Percentiles rank a stretch among this genome's conserved stretches.
Evolutionary conservation across 2,797 vertebrate species (phyloP).

Genomic region (Polyboroides typus): DNA sequence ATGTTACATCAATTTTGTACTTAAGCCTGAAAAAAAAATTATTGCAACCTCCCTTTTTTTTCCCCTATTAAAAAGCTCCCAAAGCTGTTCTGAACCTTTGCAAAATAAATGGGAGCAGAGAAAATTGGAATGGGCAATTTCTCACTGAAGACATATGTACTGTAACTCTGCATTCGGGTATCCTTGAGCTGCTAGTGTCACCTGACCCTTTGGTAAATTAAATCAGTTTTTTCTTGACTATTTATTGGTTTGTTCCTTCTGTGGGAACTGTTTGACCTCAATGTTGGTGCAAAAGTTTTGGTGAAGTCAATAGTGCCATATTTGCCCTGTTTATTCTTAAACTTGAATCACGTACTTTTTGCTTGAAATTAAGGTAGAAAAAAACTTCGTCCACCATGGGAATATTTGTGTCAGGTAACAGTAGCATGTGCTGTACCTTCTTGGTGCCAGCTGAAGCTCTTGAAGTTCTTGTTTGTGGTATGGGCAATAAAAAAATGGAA

Average conservation of each 20-base stretch:
- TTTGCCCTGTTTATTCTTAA: neutral
- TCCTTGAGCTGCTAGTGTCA: neutral
- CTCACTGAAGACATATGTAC: accelerated
- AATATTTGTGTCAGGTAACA: neutral
- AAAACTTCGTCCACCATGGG: neutral
- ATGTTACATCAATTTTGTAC: neutral
- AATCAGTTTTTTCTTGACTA: neutral
- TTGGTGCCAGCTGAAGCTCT: neutral
- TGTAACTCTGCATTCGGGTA: neutral
- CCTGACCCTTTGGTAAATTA: neutral
- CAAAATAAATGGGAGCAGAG: neutral
- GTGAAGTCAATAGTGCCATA: neutral
- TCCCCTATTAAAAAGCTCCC: neutral
- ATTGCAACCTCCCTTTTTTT: neutral
- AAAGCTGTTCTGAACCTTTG: neutral
- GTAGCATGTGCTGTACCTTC: neutral
- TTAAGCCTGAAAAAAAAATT: neutral
- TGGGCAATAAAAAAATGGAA: neutral
- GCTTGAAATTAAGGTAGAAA: neutral
- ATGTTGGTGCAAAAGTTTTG: neutral
- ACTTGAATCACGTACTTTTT: neutral
- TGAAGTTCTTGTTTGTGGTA: neutral
- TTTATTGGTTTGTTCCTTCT: neutral
- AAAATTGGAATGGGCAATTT: neutral
- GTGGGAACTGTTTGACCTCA: neutral